Percentiles rank a stretch among this genome's conserved stretches.
Conservation (phyloP, 2,797 vertebrate species). For the Rhodeus uyekii region DNA sequence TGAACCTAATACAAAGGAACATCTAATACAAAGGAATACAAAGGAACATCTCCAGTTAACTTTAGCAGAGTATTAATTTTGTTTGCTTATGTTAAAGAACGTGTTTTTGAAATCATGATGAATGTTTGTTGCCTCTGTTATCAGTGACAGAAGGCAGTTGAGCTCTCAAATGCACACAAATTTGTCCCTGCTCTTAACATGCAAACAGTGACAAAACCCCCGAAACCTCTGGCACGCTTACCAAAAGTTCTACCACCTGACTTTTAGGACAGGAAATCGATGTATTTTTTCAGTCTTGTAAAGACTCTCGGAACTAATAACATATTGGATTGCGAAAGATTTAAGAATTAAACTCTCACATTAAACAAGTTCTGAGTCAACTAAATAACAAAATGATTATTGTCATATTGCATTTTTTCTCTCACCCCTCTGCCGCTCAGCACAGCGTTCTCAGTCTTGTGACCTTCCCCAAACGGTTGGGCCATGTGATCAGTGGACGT, state of each 20-base stretch:
- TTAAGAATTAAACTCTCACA: neutral
- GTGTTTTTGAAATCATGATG: too few relatives aligned
- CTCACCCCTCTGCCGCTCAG: slow-evolving; percentile 59
- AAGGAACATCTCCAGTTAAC: too few relatives aligned
- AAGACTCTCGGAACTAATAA: neutral
- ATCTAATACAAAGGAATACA: too few relatives aligned
- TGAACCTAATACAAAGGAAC: too few relatives aligned
- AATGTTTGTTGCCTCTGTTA: too few relatives aligned
- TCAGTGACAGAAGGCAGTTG: too few relatives aligned
- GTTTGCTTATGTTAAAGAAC: too few relatives aligned
- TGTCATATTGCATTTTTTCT: slow-evolving; percentile 3
- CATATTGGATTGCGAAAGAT: neutral
- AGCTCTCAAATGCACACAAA: too few relatives aligned
- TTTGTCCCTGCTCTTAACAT: too few relatives aligned
- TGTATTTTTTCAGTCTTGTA: neutral
- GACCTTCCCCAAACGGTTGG: slow-evolving; percentile 86
- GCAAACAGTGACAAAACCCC: too few relatives aligned
- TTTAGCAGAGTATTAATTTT: too few relatives aligned
- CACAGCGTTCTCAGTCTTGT: slow-evolving; percentile 74
- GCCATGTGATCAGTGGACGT: slow-evolving; percentile 81
- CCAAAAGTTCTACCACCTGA: neutral
- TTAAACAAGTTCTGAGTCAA: neutral
- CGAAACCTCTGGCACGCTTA: too few relatives aligned
- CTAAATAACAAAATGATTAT: neutral
- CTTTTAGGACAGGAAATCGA: neutral